Percentiles rank a stretch among this genome's conserved stretches.
phyloP scores from a whole-genome alignment of 2,113 vertebrate genomes.

The Diadophis punctatus region DNA sequence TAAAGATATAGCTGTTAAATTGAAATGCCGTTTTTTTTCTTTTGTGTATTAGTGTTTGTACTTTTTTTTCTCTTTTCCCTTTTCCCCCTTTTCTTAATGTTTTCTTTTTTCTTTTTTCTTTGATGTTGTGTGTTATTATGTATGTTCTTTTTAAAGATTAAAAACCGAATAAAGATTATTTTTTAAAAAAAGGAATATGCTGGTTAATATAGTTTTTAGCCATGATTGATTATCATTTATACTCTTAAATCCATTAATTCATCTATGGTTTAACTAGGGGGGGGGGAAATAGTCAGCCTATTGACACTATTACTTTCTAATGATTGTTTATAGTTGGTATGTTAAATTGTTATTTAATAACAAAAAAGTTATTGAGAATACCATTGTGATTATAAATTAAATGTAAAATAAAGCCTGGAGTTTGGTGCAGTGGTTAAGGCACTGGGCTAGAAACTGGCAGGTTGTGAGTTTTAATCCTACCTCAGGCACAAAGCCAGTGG shows the following conservation, averaged over 20 bases:
- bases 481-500: not conserved
- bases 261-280: not conserved
- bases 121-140: too few species aligned
- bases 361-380: not conserved
- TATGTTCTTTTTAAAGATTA: too few species aligned
- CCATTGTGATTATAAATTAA: not conserved
- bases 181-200: too few species aligned
- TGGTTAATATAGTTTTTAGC: not conserved
- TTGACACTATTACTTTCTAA: not conserved
- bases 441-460: not conserved
- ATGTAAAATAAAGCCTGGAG: not conserved
- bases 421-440: not conserved
- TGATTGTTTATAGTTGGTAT: not conserved
- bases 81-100: too few species aligned
- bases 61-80: too few species aligned
- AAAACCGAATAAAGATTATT: too few species aligned
- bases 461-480: not conserved
- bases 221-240: not conserved
- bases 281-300: not conserved
- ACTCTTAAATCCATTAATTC: not conserved
- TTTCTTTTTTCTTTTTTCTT: too few species aligned
- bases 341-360: not conserved
- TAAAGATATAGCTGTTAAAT: too few species aligned
- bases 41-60: too few species aligned
- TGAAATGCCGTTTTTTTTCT: too few species aligned